Conservation (phyloP, 2,888 invertebrate genomes). For the Papilio protenor region DNA sequence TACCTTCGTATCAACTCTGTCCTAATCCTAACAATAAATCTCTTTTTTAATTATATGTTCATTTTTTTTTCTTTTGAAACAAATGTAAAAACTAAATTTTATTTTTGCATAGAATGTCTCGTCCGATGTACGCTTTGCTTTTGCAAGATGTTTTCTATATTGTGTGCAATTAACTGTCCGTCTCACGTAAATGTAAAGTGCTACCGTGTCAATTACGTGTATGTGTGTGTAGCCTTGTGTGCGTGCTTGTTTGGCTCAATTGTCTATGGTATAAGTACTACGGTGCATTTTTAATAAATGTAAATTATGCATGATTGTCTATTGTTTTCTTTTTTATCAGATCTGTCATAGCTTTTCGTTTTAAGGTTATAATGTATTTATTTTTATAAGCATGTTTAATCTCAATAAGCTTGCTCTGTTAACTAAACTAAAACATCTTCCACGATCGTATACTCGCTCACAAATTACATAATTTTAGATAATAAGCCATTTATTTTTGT, state of each 20-base stretch:
- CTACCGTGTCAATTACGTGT: slow-evolving; percentile 75
- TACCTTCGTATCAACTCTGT: neutral
- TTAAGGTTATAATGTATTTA: neutral
- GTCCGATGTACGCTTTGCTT: slow-evolving; percentile 52
- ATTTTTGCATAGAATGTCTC: neutral
- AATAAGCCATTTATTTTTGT: slow-evolving; percentile 45
- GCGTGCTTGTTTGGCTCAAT: slow-evolving; percentile 53
- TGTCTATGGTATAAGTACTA: slow-evolving; percentile 24
- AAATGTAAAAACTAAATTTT: neutral
- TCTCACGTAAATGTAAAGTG: slow-evolving; percentile 63
- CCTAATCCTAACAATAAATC: neutral
- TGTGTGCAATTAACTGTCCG: slow-evolving; percentile 59
- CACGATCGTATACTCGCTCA: slow-evolving; percentile 34
- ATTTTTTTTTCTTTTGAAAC: neutral
- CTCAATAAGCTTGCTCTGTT: slow-evolving; percentile 28
- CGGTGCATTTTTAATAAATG: slow-evolving; percentile 12
- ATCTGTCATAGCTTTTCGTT: slow-evolving; percentile 7
- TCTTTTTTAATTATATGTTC: slow-evolving; percentile 2
- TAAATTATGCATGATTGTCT: neutral
- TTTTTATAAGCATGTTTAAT: slow-evolving; percentile 20
- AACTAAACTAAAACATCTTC: slow-evolving; percentile 27
- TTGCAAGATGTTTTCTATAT: slow-evolving; percentile 54
- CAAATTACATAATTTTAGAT: slow-evolving; percentile 31
- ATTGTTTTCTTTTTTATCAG: neutral
- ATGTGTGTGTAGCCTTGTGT: slow-evolving; percentile 54